phyloP scores from a whole-genome alignment of 2,797 vertebrate species.

The Alcedo atthis region DNA sequence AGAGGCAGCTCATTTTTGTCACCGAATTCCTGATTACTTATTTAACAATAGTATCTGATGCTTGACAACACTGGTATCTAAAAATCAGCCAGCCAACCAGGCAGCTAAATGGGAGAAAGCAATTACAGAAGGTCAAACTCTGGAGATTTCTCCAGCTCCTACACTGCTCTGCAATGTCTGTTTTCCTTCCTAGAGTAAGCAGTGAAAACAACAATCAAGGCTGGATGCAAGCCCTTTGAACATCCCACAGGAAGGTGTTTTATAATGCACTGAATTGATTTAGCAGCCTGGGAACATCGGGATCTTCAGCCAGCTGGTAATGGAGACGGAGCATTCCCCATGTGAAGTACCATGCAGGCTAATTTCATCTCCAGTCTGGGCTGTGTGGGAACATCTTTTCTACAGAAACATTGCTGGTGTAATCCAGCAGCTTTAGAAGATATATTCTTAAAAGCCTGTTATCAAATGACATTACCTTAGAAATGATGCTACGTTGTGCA shows the following conservation, averaged over 20 bases:
- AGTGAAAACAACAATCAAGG: conserved; percentile 7
- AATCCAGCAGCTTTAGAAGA: background rate
- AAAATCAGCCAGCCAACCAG: background rate
- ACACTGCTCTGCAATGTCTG: background rate
- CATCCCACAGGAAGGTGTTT: conserved; percentile 35
- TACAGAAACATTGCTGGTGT: background rate
- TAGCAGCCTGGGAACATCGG: conserved; percentile 4
- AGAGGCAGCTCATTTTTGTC: background rate
- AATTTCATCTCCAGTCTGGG: background rate
- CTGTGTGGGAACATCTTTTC: background rate
- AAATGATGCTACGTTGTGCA: background rate
- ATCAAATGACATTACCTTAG: background rate
- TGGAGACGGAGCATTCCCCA: background rate
- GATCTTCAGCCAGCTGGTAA: conserved; percentile 33
- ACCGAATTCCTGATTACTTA: background rate
- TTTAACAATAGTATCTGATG: background rate
- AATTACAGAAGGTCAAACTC: background rate
- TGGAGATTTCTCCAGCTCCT: conserved; percentile 4
- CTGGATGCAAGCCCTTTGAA: background rate
- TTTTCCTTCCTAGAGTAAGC: conserved; percentile 28
- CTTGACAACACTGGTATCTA: background rate
- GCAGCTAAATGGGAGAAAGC: background rate
- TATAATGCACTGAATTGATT: conserved; percentile 18
- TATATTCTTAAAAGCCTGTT: background rate
- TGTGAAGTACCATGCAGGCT: background rate